Base-by-base conservation (phyloP, 1,140 invertebrate species). In the Drosophila tani region DNA sequence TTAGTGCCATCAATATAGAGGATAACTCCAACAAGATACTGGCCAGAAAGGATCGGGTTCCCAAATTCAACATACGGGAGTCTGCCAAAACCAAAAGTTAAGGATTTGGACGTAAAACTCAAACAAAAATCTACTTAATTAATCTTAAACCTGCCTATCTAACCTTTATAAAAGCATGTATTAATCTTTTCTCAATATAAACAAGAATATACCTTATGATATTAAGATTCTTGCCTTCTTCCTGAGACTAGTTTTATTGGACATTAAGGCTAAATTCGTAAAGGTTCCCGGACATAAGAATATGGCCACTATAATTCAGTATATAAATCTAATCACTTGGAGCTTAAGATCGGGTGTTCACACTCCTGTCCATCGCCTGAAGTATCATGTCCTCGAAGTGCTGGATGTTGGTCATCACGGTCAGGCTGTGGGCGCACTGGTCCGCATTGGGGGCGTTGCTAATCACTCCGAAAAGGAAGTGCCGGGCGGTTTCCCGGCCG, bases 1-100 rank as follows among this genome's bases (percentile, higher is more conserved):
- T 95, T 45, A 92, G 93, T 70, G 93, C 93, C 70, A 85, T 94
- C 45, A 93, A 94, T 60, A 94, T 93, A 80, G 81, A 93, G 19
- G 94, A 95, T 53, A 92, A 82, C 40, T 83, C 85, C 0, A 86
- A 88, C 4, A 94, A 93, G 49, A 93, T 92, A 46, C 57, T 93
- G 57, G 91, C 85, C 27, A 79, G 83, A 53, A 92, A 91, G 17
- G 91, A 93, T 76, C 87, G 92, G 2, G 73, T 93, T 27, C 92
- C 92, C 9, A 92, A 92, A 21, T 93, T 93, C 24, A 93, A 93
- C 65, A 82, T 93, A 60, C 91, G 91, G 35, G 91, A 93, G 57
- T 91, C 91, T 2, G 86, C 84, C 1, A 92, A 92, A 75, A 82
- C 60, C 4, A 92, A 92, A 53, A 83, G 87, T 47, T 90, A 63